These are phyloP conservation scores for Drosophila peninsularis DNA, from an alignment of 2,888 invertebrate genomes.

Conservation along the genomic window DNA sequence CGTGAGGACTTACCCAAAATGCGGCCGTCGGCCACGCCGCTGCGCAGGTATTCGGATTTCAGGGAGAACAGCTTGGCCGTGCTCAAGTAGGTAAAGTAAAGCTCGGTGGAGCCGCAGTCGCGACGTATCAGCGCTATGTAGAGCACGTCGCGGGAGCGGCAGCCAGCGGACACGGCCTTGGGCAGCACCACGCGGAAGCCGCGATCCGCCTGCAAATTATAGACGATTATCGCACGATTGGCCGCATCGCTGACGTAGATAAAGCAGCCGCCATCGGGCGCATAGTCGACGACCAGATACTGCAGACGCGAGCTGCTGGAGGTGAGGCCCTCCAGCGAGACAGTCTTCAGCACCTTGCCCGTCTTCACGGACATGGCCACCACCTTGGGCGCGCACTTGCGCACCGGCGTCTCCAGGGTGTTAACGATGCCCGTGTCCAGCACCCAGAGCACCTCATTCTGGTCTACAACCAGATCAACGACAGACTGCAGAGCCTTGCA, in stretches of 20 bases:
- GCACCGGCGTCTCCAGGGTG: constrained; percentile 87
- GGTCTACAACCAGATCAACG: constrained; percentile 88
- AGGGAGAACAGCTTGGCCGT: constrained; percentile 88
- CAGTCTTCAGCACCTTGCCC: constrained; percentile 87
- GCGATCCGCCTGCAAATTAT: constrained; percentile 87
- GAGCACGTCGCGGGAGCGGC: constrained; percentile 87
- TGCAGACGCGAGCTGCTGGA: constrained; percentile 88
- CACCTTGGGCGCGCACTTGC: constrained; percentile 89
- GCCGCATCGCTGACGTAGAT: constrained; percentile 89
- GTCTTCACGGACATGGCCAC: constrained; percentile 87
- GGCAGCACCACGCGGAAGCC: constrained; percentile 89
- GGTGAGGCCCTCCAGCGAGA: constrained; percentile 87
- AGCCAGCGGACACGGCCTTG: constrained; percentile 85
- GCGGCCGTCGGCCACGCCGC: constrained; percentile 86
- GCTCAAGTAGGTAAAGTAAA: constrained; percentile 88
- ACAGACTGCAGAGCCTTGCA: constrained; percentile 89
- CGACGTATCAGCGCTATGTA: constrained; percentile 88
- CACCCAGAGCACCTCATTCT: constrained; percentile 89
- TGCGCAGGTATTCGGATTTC: constrained; percentile 87
- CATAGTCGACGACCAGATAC: constrained; percentile 89
- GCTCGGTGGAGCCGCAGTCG: constrained; percentile 86
- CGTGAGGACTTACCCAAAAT: constrained; percentile 81
- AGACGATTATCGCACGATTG: constrained; percentile 88
- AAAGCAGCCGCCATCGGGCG: constrained; percentile 87
- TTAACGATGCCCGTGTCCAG: constrained; percentile 90